Evolutionary conservation across 2,888 invertebrate species (phyloP), one percentile per base, ranked within the genome.

Genomic region (Patella caerulea): DNA sequence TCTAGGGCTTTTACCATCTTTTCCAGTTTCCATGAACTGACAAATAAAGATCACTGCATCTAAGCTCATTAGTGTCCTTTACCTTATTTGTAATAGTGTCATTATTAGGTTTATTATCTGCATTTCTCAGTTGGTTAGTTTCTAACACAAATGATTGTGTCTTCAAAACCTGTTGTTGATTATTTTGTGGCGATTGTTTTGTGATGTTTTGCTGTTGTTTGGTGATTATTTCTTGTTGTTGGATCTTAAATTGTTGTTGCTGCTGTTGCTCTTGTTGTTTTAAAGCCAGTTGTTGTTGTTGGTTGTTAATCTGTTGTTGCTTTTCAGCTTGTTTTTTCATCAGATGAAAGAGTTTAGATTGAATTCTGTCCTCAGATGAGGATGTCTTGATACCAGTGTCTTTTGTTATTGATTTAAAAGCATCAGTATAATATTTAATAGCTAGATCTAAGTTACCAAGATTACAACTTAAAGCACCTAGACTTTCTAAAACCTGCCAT

Each of bases 401-500:
- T n/a, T 73, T 24, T 55, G 70, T 71, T 5, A 79, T 14, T 54
- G 72, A 65, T 17, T 56, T 65, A 15, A 85, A 77, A 19, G 86
- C 85, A 72, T 82, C 74, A 71, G 81, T 78, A 29, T 83, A 86
- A 72, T 77, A 82, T 4, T 83, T 79, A 15, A 81, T 78, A 7
- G 86, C 82, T 17, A 78, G 75, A 15, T 81, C 72, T 7, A 79
- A 29, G 11, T 83, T 72, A 5, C 81, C 80, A 45, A 80, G 80
- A 24, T 83, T 82, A 76, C 78, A 86, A 15, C 81, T 80, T 11
- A 86, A 83, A 70, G 84, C 82, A 2, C 85, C 87, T 0, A 86
- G 78, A 14, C 86, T 85, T 75, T 87, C 87, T 9, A 81, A 75
- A 9, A 84, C 84, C 78, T 87, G 87, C 87, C 87, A 87, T 59